A percentile compares a stretch with the other conserved stretches of the same genome.
phyloP scores from a whole-genome alignment of 2,888 invertebrate genomes.

The Ellobium chinense region DNA sequence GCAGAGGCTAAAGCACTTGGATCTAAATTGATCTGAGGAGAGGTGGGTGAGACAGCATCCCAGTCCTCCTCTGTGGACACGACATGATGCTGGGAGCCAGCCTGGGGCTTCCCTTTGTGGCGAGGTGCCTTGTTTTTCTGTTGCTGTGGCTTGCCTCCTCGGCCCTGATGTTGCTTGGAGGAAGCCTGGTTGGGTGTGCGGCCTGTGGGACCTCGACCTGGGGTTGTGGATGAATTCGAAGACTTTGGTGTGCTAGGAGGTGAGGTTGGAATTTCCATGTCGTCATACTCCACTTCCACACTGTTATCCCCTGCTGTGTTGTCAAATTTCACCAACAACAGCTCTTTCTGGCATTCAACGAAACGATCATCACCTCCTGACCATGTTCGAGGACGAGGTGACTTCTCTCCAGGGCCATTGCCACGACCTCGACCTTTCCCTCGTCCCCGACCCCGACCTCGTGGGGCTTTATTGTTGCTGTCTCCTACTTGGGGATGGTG shows the following conservation, averaged over 20 bases:
- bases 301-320: conserved; percentile 68
- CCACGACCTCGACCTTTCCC: conserved; percentile 69
- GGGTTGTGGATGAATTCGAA: conserved; percentile 25
- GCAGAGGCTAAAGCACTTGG: not conserved
- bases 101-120: not conserved
- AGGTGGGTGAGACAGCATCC: not conserved
- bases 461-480: conserved; percentile 42
- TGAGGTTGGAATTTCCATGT: conserved; percentile 52
- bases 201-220: conserved; percentile 37
- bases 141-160: conserved; percentile 18
- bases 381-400: conserved; percentile 62
- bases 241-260: conserved; percentile 26
- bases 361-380: conserved; percentile 71
- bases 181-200: conserved; percentile 35
- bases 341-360: conserved; percentile 70
- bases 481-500: conserved; percentile 28
- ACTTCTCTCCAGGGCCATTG: conserved; percentile 57
- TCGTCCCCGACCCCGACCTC: conserved; percentile 52
- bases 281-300: conserved; percentile 69
- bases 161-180: not conserved
- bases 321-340: conserved; percentile 73
- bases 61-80: conserved; percentile 8
- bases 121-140: conserved; percentile 6
- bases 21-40: not conserved
- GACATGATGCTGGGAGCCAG: not conserved